A percentile compares a stretch with the other conserved stretches of the same genome.
Evolutionary conservation across 1,140 invertebrate species (phyloP).

Genomic region (Apocrypta bakeri): DNA sequence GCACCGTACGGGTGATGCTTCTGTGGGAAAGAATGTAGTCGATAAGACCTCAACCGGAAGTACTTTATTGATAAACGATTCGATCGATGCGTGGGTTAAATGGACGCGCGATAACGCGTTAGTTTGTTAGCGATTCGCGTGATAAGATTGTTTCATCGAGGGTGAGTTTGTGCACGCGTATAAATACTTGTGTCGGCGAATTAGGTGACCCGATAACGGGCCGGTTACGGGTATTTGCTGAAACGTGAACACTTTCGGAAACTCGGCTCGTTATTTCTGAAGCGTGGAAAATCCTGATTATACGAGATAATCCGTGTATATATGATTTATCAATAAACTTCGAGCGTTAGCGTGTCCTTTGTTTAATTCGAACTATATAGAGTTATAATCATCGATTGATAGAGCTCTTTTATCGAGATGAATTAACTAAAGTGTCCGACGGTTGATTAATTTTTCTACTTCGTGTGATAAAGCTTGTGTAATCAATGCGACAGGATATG

Average conservation of each 20-base stretch:
- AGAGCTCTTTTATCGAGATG: not conserved
- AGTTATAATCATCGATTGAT: constrained; percentile 7
- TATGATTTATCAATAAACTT: too few species aligned
- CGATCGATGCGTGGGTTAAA: not conserved
- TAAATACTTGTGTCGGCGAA: constrained; percentile 2
- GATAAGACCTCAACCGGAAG: not conserved
- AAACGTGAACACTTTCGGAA: not conserved
- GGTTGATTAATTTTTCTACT: constrained; percentile 2
- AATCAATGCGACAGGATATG: not conserved
- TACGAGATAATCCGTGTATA: not conserved
- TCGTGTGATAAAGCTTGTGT: not conserved
- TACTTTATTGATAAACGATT: constrained; percentile 43
- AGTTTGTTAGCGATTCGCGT: constrained; percentile 1
- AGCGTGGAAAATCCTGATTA: not conserved
- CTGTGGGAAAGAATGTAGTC: not conserved
- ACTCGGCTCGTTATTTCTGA: not conserved
- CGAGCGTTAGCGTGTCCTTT: too few species aligned
- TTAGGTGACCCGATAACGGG: not conserved
- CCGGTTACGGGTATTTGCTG: not conserved
- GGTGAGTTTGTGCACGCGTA: constrained; percentile 6
- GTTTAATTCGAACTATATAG: not conserved
- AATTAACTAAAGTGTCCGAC: constrained; percentile 12
- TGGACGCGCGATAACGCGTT: not conserved
- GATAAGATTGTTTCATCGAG: not conserved
- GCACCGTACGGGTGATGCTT: not conserved